Evolutionary conservation across 1,140 invertebrate genomes (phyloP).

Genomic region (Conopomorpha cramerella): DNA sequence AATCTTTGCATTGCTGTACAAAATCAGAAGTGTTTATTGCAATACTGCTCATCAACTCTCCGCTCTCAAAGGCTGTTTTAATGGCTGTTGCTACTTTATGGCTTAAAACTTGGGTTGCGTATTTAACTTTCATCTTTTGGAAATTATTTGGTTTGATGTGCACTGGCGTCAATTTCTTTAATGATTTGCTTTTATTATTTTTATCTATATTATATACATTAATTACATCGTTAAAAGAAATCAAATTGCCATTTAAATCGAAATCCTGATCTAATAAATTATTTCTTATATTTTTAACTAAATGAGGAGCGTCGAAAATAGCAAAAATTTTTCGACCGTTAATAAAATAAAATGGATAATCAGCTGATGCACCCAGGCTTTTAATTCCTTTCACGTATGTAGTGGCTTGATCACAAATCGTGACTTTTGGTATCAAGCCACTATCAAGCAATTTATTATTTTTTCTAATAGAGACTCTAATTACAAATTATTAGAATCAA

Average conservation of each 20-base stretch:
- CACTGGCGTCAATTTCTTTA: conserved; percentile 13
- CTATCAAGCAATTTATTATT: conserved; percentile 6
- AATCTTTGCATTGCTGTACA: conserved; percentile 10
- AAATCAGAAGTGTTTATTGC: conserved; percentile 11
- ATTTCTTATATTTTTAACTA: conserved; percentile 8
- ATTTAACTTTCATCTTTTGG: conserved; percentile 21
- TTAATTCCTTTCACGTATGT: conserved; percentile 5
- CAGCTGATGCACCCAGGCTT: conserved; percentile 3
- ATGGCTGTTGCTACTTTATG: conserved; percentile 13
- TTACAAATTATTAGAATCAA: conserved; percentile 4
- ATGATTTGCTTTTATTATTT: conserved; percentile 9
- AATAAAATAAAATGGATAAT: conserved; percentile 7
- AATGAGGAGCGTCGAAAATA: conserved; percentile 7
- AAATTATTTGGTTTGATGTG: conserved; percentile 20
- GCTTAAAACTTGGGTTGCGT: conserved; percentile 18
- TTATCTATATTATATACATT: conserved; percentile 8
- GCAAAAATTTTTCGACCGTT: conserved; percentile 6
- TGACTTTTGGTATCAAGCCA: conserved; percentile 4
- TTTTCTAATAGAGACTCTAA: conserved; percentile 1
- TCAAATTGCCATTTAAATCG: conserved; percentile 4
- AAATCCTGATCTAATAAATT: conserved; percentile 6
- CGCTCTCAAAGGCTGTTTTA: conserved; percentile 10
- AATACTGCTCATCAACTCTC: conserved; percentile 8
- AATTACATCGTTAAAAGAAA: conserved; percentile 7
- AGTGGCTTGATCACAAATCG: conserved; percentile 6